phyloP scores from a whole-genome alignment of 2,113 vertebrate species.

The Cryptoleucopteryx plumbea region DNA sequence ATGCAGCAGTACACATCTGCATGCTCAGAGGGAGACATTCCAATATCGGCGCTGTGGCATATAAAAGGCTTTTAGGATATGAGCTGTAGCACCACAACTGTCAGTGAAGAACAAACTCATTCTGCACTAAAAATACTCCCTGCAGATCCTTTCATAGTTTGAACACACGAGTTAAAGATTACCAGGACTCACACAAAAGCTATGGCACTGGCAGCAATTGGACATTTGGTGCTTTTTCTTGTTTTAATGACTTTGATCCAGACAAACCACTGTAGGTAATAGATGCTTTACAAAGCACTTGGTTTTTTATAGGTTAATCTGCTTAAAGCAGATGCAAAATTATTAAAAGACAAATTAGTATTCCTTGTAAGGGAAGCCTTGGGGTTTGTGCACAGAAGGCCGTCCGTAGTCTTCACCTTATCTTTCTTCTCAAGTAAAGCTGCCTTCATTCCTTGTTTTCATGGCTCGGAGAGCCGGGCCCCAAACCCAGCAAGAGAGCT shows the following conservation, averaged over 20 bases:
- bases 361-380: not conserved
- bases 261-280: not conserved
- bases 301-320: not conserved
- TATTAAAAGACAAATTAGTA: slow-evolving; percentile 16
- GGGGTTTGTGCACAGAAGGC: not conserved
- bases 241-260: not conserved
- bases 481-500: not conserved
- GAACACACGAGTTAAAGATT: not conserved
- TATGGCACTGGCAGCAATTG: not conserved
- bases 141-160: not conserved
- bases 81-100: not conserved
- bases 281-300: not conserved
- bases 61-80: not conserved
- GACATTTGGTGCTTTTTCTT: not conserved
- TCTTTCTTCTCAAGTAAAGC: slow-evolving; percentile 4
- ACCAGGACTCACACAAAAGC: not conserved
- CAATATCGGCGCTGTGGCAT: rapidly evolving
- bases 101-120: not conserved
- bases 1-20: rapidly evolving
- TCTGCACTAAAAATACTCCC: not conserved
- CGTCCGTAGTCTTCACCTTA: not conserved
- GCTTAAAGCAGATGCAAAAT: slow-evolving; percentile 40
- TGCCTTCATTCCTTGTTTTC: not conserved
- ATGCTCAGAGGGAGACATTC: rapidly evolving
- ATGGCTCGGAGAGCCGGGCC: not conserved